Percentiles rank a stretch among this genome's conserved stretches.
Conservation (phyloP, 2,888 invertebrate genomes). For the Hydrotaea diabolus region DNA sequence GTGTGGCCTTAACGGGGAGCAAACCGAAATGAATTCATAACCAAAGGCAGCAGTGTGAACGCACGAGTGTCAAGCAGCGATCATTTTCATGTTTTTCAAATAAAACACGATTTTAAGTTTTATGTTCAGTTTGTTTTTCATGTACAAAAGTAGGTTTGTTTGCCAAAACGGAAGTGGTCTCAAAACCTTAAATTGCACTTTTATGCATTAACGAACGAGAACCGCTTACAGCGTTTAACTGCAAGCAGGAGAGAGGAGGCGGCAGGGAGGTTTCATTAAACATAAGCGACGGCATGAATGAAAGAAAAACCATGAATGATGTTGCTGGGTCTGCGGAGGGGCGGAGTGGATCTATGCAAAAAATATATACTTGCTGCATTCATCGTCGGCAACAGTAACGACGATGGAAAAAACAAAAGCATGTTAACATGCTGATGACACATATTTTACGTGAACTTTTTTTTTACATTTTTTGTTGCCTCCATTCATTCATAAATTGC, state of each 20-base stretch:
- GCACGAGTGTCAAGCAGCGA: background rate
- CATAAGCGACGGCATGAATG: constrained; percentile 20
- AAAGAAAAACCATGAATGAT: background rate
- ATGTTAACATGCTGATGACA: constrained; percentile 65
- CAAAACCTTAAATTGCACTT: constrained; percentile 48
- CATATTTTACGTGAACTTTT: constrained; percentile 51
- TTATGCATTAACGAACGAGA: background rate
- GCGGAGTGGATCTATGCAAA: background rate
- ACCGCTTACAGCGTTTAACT: background rate
- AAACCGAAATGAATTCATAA: too few relatives aligned
- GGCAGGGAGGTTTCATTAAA: background rate
- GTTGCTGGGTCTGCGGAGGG: background rate
- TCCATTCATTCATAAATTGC: constrained; percentile 45
- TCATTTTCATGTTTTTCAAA: constrained; percentile 19
- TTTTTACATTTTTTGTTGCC: constrained; percentile 13
- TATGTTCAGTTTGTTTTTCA: too few relatives aligned
- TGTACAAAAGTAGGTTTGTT: too few relatives aligned
- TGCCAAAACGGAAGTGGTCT: constrained; percentile 31
- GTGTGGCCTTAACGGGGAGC: too few relatives aligned
- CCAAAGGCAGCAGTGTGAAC: background rate
- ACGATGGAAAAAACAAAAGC: constrained; percentile 48
- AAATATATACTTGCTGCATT: background rate
- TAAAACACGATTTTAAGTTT: background rate
- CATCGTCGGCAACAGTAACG: constrained; percentile 31
- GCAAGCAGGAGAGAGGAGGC: background rate